Evolutionary conservation across 2,113 vertebrate genomes (phyloP).

Genomic region (Cheirogaleus medius): DNA sequence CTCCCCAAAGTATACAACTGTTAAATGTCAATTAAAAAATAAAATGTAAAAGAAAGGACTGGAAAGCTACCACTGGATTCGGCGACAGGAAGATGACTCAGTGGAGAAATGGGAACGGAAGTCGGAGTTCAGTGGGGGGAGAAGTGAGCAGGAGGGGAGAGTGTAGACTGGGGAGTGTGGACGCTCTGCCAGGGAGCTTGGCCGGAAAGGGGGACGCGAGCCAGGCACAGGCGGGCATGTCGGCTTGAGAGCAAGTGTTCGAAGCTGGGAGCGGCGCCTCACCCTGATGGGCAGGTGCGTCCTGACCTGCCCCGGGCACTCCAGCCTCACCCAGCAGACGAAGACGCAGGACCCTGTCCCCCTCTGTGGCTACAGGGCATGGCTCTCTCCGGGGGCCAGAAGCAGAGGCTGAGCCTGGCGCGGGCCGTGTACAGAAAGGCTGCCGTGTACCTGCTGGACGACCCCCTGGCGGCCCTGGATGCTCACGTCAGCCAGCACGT

Average conservation of each 20-base stretch:
- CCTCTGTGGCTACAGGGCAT: conserved; percentile 87
- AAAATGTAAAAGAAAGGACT: not conserved
- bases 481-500: conserved; percentile 93
- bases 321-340: not conserved
- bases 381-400: conserved; percentile 96
- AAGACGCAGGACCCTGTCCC: not conserved
- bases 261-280: not conserved
- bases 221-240: not conserved
- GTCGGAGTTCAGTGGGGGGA: not conserved
- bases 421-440: conserved; percentile 93
- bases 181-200: not conserved
- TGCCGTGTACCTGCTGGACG: conserved; percentile 92
- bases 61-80: not conserved
- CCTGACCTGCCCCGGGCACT: rapidly evolving
- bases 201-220: not conserved
- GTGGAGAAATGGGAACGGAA: not conserved
- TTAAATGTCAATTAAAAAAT: not conserved
- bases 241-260: not conserved
- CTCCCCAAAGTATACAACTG: not conserved
- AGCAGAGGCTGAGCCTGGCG: conserved; percentile 94
- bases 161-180: rapidly evolving
- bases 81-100: not conserved
- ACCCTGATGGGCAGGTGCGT: not conserved
- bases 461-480: conserved; percentile 94
- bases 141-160: not conserved